Conservation (phyloP, 2,113 vertebrate species). For the Apistogramma diplotaenia region DNA sequence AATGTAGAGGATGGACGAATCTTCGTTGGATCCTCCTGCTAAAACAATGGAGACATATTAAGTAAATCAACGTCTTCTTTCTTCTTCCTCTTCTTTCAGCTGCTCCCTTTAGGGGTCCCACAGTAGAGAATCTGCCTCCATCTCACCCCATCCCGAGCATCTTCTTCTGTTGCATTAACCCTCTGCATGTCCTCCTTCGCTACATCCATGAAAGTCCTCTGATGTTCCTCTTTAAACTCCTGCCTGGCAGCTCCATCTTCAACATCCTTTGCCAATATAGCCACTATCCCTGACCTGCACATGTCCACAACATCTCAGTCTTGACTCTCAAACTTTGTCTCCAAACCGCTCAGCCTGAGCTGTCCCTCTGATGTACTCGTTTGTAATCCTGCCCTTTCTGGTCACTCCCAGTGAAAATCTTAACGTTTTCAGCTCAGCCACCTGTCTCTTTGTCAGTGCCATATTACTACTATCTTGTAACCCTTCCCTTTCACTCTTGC, state of each 20-base stretch:
- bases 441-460: neutral
- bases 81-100: neutral
- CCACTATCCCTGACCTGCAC: too few relatives aligned
- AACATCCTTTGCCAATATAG: too few relatives aligned
- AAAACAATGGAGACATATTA: neutral
- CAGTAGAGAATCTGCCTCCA: neutral
- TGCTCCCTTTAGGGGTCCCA: neutral
- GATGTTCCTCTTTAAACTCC: too few relatives aligned
- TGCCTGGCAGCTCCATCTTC: too few relatives aligned
- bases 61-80: neutral
- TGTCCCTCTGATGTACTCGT: too few relatives aligned
- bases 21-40: conserved; percentile 77
- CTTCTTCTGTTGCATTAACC: neutral
- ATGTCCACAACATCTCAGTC: too few relatives aligned
- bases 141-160: neutral
- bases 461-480: neutral
- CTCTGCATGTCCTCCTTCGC: neutral
- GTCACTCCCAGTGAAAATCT: neutral
- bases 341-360: too few relatives aligned
- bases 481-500: neutral
- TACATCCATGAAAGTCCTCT: neutral
- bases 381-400: neutral
- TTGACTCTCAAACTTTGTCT: too few relatives aligned
- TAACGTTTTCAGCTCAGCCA: neutral
- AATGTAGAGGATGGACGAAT: conserved; percentile 90